Evolutionary conservation across 2,797 vertebrate species (phyloP).

Genomic region (Scolopax rusticola): DNA sequence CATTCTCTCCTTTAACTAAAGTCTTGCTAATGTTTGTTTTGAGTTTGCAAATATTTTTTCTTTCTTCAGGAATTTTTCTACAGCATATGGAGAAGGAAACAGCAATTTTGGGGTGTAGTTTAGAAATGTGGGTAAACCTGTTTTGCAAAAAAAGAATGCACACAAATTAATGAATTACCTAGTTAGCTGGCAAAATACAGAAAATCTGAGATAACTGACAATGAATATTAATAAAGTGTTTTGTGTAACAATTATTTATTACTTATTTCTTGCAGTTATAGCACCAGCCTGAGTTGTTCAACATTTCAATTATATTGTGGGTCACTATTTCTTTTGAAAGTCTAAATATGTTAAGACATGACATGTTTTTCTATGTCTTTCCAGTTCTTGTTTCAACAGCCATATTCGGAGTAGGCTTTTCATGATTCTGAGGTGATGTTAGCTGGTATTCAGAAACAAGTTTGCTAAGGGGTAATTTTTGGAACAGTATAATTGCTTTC

Average conservation of each 20-base stretch:
- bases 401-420: slow-evolving; percentile 13
- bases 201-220: neutral
- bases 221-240: neutral
- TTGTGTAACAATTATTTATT: neutral
- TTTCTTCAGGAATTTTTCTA: neutral
- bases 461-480: neutral
- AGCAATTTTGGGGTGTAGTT: neutral
- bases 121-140: neutral
- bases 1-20: neutral
- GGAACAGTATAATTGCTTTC: neutral
- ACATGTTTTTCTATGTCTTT: slow-evolving; percentile 2
- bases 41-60: neutral
- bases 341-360: slow-evolving; percentile 12
- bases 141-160: neutral
- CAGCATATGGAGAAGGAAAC: neutral
- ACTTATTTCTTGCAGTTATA: neutral
- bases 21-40: neutral
- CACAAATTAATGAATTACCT: neutral
- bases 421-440: neutral
- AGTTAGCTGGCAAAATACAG: neutral
- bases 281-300: neutral
- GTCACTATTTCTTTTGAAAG: neutral
- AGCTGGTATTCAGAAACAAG: neutral
- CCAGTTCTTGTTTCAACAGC: slow-evolving; percentile 34
- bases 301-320: neutral